phyloP scores from a whole-genome alignment of 2,113 vertebrate species.

The Raja brachyura region DNA sequence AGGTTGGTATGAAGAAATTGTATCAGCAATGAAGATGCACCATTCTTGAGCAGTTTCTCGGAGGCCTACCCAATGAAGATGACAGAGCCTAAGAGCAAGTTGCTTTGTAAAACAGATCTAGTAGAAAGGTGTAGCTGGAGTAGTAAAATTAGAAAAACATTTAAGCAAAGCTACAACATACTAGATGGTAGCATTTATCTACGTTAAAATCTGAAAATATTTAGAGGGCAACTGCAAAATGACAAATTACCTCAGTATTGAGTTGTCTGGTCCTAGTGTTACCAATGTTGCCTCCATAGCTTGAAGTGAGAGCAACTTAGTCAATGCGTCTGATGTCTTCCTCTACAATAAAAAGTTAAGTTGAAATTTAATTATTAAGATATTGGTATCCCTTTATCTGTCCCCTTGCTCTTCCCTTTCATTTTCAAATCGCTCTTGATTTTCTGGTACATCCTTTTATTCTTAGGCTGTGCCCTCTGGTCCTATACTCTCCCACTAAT shows the following conservation, averaged over 20 bases:
- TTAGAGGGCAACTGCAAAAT: background rate
- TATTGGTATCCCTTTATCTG: background rate
- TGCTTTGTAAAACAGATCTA: background rate
- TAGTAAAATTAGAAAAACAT: background rate
- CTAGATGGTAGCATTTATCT: background rate
- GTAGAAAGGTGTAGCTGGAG: background rate
- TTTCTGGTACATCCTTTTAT: background rate
- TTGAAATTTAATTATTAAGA: background rate
- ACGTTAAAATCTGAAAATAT: background rate
- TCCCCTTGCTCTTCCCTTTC: background rate
- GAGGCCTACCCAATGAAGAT: background rate
- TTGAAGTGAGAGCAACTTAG: conserved; percentile 92
- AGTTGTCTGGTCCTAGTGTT: conserved; percentile 66
- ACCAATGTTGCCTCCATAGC: conserved; percentile 88
- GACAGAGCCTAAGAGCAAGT: background rate
- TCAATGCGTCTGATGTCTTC: conserved; percentile 92
- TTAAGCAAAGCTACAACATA: background rate
- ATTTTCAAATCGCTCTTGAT: background rate
- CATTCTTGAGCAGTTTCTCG: background rate
- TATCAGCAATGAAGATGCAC: background rate
- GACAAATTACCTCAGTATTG: conserved; percentile 57
- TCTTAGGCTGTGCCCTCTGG: no score
- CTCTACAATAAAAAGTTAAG: conserved; percentile 57
- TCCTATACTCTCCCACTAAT: no score
- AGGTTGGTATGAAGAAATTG: background rate